These are phyloP conservation scores for Siphamia tubifer DNA, from an alignment of 2,113 vertebrate genomes.

Conservation along the genomic window DNA sequence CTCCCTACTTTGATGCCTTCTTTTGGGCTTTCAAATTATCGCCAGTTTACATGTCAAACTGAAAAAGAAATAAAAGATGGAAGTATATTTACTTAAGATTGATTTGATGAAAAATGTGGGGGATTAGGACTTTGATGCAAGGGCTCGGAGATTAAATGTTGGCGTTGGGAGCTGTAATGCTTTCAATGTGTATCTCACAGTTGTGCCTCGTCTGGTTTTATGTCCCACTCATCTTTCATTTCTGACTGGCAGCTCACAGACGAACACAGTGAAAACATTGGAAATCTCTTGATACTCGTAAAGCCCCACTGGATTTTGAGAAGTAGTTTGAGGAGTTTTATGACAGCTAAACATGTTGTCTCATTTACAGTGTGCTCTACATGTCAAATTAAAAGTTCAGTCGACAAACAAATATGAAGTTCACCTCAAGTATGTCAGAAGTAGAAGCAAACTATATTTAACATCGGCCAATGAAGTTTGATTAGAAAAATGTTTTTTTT, in stretches of 20 bases:
- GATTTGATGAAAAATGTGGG: conserved; percentile 33
- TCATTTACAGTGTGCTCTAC: not conserved
- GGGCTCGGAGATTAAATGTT: conserved; percentile 28
- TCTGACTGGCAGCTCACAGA: conserved; percentile 42
- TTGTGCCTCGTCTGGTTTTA: conserved; percentile 12
- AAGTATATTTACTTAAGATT: conserved; percentile 29
- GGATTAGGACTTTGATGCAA: conserved; percentile 33
- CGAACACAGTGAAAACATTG: conserved; percentile 1
- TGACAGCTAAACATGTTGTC: conserved; percentile 8
- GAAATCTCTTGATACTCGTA: conserved; percentile 5
- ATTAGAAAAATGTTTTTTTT: too few species aligned
- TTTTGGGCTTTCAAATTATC: conserved; percentile 6
- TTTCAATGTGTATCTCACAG: conserved; percentile 2
- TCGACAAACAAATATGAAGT: not conserved
- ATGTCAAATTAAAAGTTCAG: not conserved
- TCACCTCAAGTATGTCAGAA: not conserved
- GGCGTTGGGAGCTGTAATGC: conserved; percentile 5
- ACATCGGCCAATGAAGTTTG: too few species aligned
- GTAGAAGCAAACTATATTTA: too few species aligned
- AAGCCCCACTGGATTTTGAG: conserved; percentile 4
- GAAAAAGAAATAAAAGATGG: conserved; percentile 5
- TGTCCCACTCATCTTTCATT: conserved; percentile 44
- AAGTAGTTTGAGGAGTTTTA: not conserved
- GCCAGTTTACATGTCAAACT: conserved; percentile 22
- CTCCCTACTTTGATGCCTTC: not conserved